Percentiles rank a stretch among this genome's conserved stretches.
Evolutionary conservation across 2,797 vertebrate genomes (phyloP).

Genomic region (Sitta carolinensis): DNA sequence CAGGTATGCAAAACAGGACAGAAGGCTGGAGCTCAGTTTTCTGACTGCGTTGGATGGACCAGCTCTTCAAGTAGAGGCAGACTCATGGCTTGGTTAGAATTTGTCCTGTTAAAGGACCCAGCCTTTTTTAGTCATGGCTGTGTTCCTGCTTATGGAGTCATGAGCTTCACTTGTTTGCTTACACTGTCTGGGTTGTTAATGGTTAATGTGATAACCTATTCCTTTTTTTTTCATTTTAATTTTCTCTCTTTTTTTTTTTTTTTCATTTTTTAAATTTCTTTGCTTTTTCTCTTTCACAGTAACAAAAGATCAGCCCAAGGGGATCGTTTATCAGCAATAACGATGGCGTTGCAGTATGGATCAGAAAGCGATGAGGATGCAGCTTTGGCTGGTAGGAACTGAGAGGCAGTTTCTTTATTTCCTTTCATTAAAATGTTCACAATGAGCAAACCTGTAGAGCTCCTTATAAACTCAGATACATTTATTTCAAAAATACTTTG

Average conservation of each 20-base stretch:
- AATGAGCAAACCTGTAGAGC: not conserved
- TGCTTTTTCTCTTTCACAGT: slow-evolving; percentile 72
- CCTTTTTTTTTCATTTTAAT: not conserved
- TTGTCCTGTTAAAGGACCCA: not conserved
- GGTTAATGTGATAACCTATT: not conserved
- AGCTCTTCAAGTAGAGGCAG: not conserved
- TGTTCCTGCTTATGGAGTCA: not conserved
- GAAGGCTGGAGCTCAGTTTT: not conserved
- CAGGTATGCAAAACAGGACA: not conserved
- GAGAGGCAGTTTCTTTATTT: not conserved
- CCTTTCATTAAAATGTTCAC: not conserved
- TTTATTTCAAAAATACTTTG: not conserved
- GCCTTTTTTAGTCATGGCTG: not conserved
- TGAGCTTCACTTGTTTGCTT: not conserved
- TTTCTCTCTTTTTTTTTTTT: not conserved
- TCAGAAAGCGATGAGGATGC: slow-evolving; percentile 99
- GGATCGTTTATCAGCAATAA: slow-evolving; percentile 94
- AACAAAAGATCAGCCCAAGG: slow-evolving; percentile 92
- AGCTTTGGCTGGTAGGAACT: slow-evolving; percentile 86
- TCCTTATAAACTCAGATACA: not conserved
- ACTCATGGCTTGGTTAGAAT: rapidly evolving
- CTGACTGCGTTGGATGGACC: not conserved
- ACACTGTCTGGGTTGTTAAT: not conserved
- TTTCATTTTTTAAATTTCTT: not conserved
- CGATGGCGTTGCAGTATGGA: slow-evolving; percentile 95